Evolutionary conservation across 1,140 invertebrate species (phyloP).

Genomic region (Tribolium castaneum): DNA sequence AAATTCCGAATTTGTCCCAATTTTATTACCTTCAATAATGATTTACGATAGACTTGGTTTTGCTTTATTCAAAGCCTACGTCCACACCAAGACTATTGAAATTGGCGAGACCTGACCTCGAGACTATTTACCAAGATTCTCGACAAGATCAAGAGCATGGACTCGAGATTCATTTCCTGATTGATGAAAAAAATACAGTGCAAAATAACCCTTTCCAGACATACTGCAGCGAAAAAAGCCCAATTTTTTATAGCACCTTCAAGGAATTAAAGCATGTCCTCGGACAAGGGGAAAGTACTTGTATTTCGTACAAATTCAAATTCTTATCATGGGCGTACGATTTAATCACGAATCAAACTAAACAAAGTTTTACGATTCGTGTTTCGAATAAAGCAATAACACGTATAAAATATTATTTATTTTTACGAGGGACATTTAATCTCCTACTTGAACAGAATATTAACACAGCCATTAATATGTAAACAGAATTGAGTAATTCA

Average conservation of each 20-base stretch:
- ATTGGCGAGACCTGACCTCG: background rate
- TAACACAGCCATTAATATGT: background rate
- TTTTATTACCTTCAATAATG: background rate
- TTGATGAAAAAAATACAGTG: background rate
- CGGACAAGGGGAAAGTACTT: background rate
- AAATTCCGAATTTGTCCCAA: no score
- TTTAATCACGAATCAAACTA: background rate
- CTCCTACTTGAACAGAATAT: background rate
- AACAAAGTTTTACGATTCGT: background rate
- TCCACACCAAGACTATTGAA: background rate
- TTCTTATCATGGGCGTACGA: background rate
- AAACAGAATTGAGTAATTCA: background rate
- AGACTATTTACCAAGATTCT: background rate
- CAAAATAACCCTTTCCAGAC: no score
- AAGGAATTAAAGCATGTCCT: background rate
- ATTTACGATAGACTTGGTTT: background rate
- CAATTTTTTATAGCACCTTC: no score
- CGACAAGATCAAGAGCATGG: background rate
- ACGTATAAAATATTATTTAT: background rate
- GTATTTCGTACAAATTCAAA: background rate
- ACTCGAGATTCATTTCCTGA: background rate
- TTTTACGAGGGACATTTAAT: background rate
- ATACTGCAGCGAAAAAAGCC: no score
- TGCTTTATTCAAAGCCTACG: background rate
- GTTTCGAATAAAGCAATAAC: background rate